Evolutionary conservation across 2,888 invertebrate species (phyloP), one percentile per base, ranked within the genome.

Genomic region (Nipponacmea schrenckii): DNA sequence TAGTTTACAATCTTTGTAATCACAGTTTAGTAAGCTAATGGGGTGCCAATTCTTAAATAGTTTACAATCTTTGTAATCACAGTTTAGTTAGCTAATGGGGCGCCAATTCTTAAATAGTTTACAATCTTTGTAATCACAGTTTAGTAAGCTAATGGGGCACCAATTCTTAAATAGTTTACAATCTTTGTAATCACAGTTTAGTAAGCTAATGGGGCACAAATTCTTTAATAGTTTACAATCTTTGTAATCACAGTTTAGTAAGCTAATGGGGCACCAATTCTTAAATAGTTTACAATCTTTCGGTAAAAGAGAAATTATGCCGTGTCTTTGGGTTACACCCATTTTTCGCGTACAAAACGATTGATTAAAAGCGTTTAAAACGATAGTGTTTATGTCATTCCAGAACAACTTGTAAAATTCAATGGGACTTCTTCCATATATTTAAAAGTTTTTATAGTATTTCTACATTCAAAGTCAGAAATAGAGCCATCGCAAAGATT

Each of bases 211-310:
- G 1, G 69, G 74, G 14, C 69, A n/a, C 56, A 67, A 71, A 27
- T 70, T 67, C 62, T 27, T 62, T 39, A 66, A 46, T 14, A 65
- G 48, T 39, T 44, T 14, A 17, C 56, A 46, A 45, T 64, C 65
- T 74, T 71, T 74, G 27, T 74, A 74, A 44, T 67, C 71, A 15
- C 20, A 27, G 62, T 31, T 74, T 14, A 69, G 31, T 17, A 71
- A 45, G n/a, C 64, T 63, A 8, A 72, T 67, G 1, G 69, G 74
- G 14, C 69, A n/a, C 56, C 69, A 71, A 27, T 70, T 67, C 62
- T 27, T 62, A 27, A 66, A 46, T 14, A 65, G 48, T 39, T 44
- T 14, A 17, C 56, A 46, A 45, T 64, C 65, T n/a, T 50, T 69
- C 14, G 46, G 68, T 39, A 68, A 31, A 17, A 74, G 63, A n/a